These are phyloP conservation scores for Bedellia somnulentella DNA, from an alignment of 2,888 invertebrate species.

Conservation along the genomic window DNA sequence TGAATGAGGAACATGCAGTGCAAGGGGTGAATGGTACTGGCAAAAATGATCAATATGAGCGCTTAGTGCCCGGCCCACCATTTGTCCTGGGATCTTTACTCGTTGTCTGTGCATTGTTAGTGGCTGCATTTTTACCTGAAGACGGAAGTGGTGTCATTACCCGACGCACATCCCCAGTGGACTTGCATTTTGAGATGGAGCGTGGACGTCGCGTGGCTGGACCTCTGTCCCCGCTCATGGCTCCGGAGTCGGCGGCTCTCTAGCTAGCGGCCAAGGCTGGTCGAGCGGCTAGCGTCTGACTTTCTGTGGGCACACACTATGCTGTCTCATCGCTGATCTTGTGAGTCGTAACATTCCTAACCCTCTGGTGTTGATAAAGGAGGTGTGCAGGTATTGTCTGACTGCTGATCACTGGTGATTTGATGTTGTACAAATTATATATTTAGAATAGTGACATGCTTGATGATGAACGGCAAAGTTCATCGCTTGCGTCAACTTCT, in stretches of 20 bases:
- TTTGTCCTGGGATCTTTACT: conserved; percentile 97
- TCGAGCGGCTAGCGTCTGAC: conserved; percentile 49
- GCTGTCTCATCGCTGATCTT: not conserved
- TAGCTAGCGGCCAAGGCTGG: conserved; percentile 52
- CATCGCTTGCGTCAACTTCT: too few relatives aligned
- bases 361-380: too few relatives aligned
- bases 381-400: not conserved
- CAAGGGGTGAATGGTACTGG: conserved; percentile 20
- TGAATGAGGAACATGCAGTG: conserved; percentile 72
- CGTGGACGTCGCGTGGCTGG: conserved; percentile 76
- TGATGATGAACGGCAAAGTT: too few relatives aligned
- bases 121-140: conserved; percentile 85
- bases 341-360: not conserved
- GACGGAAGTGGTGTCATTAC: conserved; percentile 38
- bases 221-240: conserved; percentile 78
- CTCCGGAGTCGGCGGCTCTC: conserved; percentile 74
- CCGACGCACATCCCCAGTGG: conserved; percentile 63
- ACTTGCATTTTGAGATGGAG: conserved; percentile 82
- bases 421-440: too few relatives aligned
- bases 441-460: too few relatives aligned
- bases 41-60: conserved; percentile 55
- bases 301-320: conserved; percentile 17
- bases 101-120: conserved; percentile 93
- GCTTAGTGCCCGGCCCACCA: conserved; percentile 95
- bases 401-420: too few relatives aligned